phyloP scores from a whole-genome alignment of 2,113 vertebrate genomes.

The Sphaerodactylus townsendi region DNA sequence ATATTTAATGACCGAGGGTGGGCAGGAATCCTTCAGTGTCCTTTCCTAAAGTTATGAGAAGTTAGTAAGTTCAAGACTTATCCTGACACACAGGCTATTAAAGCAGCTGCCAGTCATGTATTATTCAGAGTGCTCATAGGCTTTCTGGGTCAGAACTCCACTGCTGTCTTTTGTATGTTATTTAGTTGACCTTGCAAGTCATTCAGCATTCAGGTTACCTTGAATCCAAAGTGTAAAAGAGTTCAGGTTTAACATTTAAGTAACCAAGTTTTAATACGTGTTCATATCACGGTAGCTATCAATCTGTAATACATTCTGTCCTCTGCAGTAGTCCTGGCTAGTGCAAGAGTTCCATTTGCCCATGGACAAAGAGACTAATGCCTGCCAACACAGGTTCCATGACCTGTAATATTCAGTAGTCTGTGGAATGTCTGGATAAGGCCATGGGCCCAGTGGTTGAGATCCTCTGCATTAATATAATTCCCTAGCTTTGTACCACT shows the following conservation, averaged over 20 bases:
- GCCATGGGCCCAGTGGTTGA: not conserved
- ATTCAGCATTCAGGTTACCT: conserved; percentile 22
- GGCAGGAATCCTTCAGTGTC: not conserved
- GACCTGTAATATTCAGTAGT: not conserved
- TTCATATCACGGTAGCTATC: not conserved
- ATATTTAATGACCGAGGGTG: conserved; percentile 18
- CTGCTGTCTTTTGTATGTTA: conserved; percentile 24
- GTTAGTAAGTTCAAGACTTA: not conserved
- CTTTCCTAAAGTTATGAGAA: not conserved
- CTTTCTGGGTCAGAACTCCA: conserved; percentile 25
- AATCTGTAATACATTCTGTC: not conserved
- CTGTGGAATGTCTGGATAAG: not conserved
- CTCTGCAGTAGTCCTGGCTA: not conserved
- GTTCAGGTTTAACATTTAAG: conserved; percentile 15
- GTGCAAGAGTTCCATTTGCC: not conserved
- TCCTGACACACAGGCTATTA: not conserved
- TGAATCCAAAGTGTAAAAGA: conserved; percentile 9
- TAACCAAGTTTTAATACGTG: fast-evolving
- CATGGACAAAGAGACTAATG: not conserved
- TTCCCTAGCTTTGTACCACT: no score
- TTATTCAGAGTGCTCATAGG: conserved; percentile 21
- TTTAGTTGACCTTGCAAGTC: conserved; percentile 16
- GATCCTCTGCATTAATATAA: not conserved
- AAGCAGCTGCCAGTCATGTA: conserved; percentile 25
- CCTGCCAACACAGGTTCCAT: not conserved